Evolutionary conservation across 1,140 invertebrate genomes (phyloP).

Genomic region (Drosophila paulistorum): DNA sequence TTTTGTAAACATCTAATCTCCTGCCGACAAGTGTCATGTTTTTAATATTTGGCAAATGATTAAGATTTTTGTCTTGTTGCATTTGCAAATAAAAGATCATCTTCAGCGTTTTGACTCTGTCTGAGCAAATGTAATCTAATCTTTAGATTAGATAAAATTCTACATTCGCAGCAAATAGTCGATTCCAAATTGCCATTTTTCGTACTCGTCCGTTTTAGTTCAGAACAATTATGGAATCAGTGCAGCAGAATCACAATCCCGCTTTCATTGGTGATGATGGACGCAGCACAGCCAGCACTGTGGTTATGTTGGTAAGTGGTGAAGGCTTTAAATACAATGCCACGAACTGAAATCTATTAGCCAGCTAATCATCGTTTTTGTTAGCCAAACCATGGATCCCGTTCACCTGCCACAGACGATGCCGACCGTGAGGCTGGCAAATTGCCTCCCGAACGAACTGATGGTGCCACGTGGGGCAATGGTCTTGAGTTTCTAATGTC

Average conservation of each 20-base stretch:
- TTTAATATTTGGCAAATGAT: constrained; percentile 26
- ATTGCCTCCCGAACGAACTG: no score
- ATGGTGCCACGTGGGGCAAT: no score
- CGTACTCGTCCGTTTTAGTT: constrained; percentile 8
- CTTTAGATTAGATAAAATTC: constrained; percentile 41
- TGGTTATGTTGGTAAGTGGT: constrained; percentile 65
- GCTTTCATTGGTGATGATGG: constrained; percentile 77
- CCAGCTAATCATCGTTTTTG: constrained; percentile 48
- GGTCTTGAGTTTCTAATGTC: no score
- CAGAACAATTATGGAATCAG: constrained; percentile 52
- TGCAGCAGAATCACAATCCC: constrained; percentile 62
- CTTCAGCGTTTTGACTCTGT: not conserved
- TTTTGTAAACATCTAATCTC: not conserved
- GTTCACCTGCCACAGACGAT: constrained; percentile 9
- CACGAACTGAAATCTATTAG: constrained; percentile 26
- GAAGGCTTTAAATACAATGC: not conserved
- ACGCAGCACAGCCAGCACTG: constrained; percentile 65
- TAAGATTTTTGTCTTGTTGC: not conserved
- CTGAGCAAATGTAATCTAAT: constrained; percentile 5
- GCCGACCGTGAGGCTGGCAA: constrained; percentile 43
- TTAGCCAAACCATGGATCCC: constrained; percentile 40
- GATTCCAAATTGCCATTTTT: not conserved
- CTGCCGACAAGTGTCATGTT: constrained; percentile 18
- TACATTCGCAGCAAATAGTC: constrained; percentile 39
- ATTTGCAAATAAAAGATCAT: constrained; percentile 14